These are phyloP conservation scores for Troides helena DNA, from an alignment of 2,888 invertebrate species.

Conservation along the genomic window DNA sequence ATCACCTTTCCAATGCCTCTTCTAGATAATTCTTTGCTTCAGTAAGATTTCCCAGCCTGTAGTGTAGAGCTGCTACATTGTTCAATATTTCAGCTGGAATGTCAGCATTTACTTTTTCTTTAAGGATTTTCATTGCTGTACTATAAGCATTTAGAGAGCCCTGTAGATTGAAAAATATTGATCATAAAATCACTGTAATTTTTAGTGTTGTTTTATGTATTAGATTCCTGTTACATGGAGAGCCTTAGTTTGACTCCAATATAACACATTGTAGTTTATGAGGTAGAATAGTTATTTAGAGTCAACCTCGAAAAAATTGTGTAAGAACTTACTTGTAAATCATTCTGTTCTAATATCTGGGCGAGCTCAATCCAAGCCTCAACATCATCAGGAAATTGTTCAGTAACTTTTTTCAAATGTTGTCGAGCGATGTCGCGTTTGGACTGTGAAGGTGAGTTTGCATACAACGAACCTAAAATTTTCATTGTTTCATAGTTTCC, in stretches of 20 bases:
- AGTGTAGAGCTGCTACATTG: constrained; percentile 97
- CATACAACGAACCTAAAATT: constrained; percentile 97
- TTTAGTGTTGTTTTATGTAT: not conserved
- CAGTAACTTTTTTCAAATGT: constrained; percentile 96
- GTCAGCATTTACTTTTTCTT: constrained; percentile 95
- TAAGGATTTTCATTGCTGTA: constrained; percentile 94
- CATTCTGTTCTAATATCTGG: constrained; percentile 97
- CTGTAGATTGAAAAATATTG: constrained; percentile 51
- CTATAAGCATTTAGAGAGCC: constrained; percentile 95
- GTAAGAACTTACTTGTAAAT: constrained; percentile 81
- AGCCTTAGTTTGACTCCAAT: not conserved
- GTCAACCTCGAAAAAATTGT: too few relatives aligned
- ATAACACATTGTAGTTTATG: too few relatives aligned
- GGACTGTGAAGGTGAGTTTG: constrained; percentile 92
- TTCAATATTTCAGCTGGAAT: constrained; percentile 98
- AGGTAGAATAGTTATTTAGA: too few relatives aligned
- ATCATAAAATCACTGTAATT: not conserved
- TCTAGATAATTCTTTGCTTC: constrained; percentile 93
- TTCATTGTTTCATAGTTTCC: constrained; percentile 99
- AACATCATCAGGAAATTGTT: constrained; percentile 98
- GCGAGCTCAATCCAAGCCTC: constrained; percentile 99
- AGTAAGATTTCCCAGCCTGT: constrained; percentile 90
- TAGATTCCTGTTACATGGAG: not conserved
- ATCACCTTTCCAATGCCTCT: constrained; percentile 85
- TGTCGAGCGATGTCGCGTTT: constrained; percentile 96